Conservation (phyloP, 1,140 invertebrate genomes). For the Brachionus angularis region DNA sequence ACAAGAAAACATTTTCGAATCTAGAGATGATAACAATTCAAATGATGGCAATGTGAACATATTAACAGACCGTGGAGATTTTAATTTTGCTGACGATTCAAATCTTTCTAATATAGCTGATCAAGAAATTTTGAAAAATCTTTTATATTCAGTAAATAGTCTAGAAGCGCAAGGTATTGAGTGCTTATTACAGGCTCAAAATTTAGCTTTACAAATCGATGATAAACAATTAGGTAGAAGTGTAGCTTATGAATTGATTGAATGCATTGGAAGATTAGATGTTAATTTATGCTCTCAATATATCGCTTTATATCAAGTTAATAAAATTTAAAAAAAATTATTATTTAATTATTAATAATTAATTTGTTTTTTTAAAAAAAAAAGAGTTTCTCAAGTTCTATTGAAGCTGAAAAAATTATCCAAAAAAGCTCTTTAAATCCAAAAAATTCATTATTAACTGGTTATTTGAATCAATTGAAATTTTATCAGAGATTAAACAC, state of each 20-base stretch:
- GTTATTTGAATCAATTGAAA: constrained; percentile 4
- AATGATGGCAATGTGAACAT: constrained; percentile 17
- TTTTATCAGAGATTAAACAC: background rate
- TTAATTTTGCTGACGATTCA: constrained; percentile 15
- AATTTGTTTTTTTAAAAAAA: background rate
- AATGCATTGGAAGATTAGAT: constrained; percentile 23
- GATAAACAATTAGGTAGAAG: constrained; percentile 2
- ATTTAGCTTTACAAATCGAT: constrained; percentile 1
- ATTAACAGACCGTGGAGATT: constrained; percentile 6
- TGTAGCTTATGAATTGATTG: constrained; percentile 26
- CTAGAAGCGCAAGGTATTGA: constrained; percentile 5
- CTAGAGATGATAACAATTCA: too few species aligned
- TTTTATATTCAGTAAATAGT: background rate
- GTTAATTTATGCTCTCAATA: constrained; percentile 21
- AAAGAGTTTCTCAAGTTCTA: constrained; percentile 4
- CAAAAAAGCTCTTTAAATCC: constrained; percentile 29
- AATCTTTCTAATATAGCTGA: constrained; percentile 23
- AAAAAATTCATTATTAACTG: constrained; percentile 18
- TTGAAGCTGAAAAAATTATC: constrained; percentile 7
- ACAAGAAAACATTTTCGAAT: too few species aligned
- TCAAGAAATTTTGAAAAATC: constrained; percentile 22
- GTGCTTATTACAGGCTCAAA: constrained; percentile 17
- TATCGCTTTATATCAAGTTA: constrained; percentile 23
- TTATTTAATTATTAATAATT: background rate
- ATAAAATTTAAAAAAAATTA: background rate